phyloP scores from a whole-genome alignment of 1,140 invertebrate genomes.

The Drosophila novamexicana region DNA sequence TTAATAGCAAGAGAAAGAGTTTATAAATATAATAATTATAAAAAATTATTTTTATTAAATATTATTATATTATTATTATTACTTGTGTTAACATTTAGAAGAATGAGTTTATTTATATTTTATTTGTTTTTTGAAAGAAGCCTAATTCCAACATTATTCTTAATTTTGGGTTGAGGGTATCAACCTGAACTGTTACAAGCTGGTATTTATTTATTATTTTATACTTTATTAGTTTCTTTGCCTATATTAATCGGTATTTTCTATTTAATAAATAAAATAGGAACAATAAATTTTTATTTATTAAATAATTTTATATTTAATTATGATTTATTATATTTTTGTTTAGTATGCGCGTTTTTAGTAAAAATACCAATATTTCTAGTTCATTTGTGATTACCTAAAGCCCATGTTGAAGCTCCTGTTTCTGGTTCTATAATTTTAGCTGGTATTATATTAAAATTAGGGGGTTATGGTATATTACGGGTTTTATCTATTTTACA shows the following conservation, averaged over 20 bases:
- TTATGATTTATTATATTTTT: no score
- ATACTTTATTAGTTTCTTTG: constrained; percentile 78
- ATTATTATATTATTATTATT: constrained; percentile 86
- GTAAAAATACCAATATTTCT: no score
- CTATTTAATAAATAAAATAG: no score
- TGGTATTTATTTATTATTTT: constrained; percentile 87
- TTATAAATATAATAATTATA: constrained; percentile 84
- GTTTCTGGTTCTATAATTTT: no score
- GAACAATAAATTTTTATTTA: no score
- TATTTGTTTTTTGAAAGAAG: constrained; percentile 85
- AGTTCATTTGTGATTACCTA: no score
- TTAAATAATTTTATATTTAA: no score
- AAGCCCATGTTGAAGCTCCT: no score
- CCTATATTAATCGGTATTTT: constrained; percentile 60
- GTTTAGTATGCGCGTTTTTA: no score
- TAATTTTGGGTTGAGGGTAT: constrained; percentile 88
- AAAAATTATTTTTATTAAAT: constrained; percentile 85
- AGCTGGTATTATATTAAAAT: no score
- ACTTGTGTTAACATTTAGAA: constrained; percentile 86
- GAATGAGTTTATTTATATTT: constrained; percentile 85
- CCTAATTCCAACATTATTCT: constrained; percentile 87
- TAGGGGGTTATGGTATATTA: constrained; percentile 86
- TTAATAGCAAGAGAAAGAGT: constrained; percentile 85
- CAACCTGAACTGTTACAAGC: constrained; percentile 87
- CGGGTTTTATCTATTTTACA: constrained; percentile 85